A percentile compares a stretch with the other conserved stretches of the same genome.
These are phyloP conservation scores for Pocillopora verrucosa DNA, from an alignment of 64 coral and sea anemone genomes.

Conservation along the genomic window DNA sequence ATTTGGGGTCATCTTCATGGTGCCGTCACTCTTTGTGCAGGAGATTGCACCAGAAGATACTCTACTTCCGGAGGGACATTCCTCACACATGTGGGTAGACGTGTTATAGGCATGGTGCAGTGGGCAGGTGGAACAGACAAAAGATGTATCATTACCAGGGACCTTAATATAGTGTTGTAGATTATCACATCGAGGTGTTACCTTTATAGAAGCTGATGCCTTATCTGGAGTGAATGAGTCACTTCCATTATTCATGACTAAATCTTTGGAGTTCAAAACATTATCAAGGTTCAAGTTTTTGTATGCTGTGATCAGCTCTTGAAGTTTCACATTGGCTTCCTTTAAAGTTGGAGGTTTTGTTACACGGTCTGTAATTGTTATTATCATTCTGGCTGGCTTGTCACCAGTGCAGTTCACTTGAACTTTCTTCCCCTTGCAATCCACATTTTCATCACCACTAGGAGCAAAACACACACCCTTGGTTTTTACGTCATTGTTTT, in stretches of 20 bases:
- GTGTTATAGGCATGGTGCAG: constrained; percentile 12
- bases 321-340: constrained; percentile 10
- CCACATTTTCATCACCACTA: not conserved
- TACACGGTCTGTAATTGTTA: constrained; percentile 3
- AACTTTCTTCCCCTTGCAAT: not conserved
- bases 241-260: not conserved
- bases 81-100: constrained; percentile 5
- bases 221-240: not conserved
- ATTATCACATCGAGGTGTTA: not conserved
- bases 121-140: constrained; percentile 34
- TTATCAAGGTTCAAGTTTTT: not conserved
- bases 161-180: constrained; percentile 16
- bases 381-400: not conserved
- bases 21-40: not conserved
- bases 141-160: not conserved
- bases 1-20: not conserved
- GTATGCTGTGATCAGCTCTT: constrained; percentile 3
- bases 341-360: constrained; percentile 1
- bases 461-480: constrained; percentile 12
- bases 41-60: not conserved
- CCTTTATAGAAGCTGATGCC: not conserved
- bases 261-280: not conserved
- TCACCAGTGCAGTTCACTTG: constrained; percentile 3
- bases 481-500: not conserved
- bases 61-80: constrained; percentile 17